Evolutionary conservation across 2,888 invertebrate species (phyloP), one percentile per base, ranked within the genome.

Genomic region (Tachina fera): DNA sequence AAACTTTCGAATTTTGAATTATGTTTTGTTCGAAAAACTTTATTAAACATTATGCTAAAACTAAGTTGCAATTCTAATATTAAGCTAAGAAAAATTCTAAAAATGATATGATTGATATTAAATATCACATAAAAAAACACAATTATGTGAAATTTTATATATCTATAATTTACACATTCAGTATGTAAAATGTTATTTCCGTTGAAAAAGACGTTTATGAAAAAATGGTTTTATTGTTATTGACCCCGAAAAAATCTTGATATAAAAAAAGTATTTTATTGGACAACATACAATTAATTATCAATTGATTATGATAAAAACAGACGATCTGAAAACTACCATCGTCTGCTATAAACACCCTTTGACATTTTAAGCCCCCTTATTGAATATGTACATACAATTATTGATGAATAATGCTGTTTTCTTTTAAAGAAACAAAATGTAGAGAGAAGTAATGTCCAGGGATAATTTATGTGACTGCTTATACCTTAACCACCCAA

Each of bases 171-270:
- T 58, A 67, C 67, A 67, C 14, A 49, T 49, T 49, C 61, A 51
- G 51, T 63, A 49, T 70, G 51, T 10, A 22, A 41, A 49, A 31
- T 31, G 58, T 68, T 68, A 47, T 47, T 19, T 1, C 16, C 45
- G 31, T 13, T 39, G 14, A 45, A 65, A 45, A 65, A 79, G 61
- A 72, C 63, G 53, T 79, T 79, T 70, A 71, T 70, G 56, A 39
- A 39, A 45, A 71, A 63, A 63, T 79, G 79, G 79, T 79, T 79
- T 79, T 79, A 79, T 79, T 65, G 79, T 79, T 79, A 78, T 70
- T 79, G 71, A 65, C 79, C 71, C 71, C 79, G 47, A 51, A 31
- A 70, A 78, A 53, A 72, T 63, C 70, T 78, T 78, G 78, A 79
- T 79, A 61, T 79, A 56, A 71, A 56, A 47, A 45, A 63, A 5